Conservation (phyloP, 2,113 vertebrate genomes). For the Poecilia latipinna region DNA sequence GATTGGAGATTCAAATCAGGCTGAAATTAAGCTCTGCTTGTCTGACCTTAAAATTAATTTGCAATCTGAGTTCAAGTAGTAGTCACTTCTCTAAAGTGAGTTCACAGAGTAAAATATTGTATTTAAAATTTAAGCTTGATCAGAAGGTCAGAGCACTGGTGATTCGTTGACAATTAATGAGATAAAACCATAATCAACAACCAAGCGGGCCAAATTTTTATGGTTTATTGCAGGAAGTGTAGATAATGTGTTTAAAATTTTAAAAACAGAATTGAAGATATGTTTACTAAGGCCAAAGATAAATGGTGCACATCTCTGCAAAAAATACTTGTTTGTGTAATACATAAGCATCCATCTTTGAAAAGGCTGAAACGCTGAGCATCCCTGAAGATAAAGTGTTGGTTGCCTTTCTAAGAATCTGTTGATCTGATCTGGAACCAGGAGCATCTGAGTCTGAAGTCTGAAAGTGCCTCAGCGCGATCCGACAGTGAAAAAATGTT, state of each 20-base stretch:
- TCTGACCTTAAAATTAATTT: conserved; percentile 73
- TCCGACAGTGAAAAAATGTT: conserved; percentile 5
- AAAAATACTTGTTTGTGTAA: conserved; percentile 19
- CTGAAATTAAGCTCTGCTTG: conserved; percentile 64
- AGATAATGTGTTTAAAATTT: conserved; percentile 31
- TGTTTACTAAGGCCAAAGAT: conserved; percentile 29
- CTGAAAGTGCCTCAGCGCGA: conserved; percentile 47
- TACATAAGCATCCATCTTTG: conserved; percentile 39
- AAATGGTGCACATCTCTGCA: conserved; percentile 29
- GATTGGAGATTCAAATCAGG: conserved; percentile 46
- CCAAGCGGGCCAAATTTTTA: conserved; percentile 12
- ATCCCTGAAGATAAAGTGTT: conserved; percentile 35
- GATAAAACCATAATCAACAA: conserved; percentile 8
- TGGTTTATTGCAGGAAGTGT: conserved; percentile 13
- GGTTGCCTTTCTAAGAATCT: conserved; percentile 37
- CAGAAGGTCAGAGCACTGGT: conserved; percentile 25
- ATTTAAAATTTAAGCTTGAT: conserved; percentile 56
- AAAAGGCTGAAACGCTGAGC: conserved; percentile 34
- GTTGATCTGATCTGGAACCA: conserved; percentile 54
- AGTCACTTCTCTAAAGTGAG: conserved; percentile 64
- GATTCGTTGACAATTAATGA: background rate
- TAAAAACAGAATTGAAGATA: conserved; percentile 24
- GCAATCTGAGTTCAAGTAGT: conserved; percentile 64
- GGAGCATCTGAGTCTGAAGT: conserved; percentile 33
- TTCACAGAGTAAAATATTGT: conserved; percentile 46